Evolutionary conservation across 2,113 vertebrate species (phyloP).

Genomic region (Paralichthys olivaceus): DNA sequence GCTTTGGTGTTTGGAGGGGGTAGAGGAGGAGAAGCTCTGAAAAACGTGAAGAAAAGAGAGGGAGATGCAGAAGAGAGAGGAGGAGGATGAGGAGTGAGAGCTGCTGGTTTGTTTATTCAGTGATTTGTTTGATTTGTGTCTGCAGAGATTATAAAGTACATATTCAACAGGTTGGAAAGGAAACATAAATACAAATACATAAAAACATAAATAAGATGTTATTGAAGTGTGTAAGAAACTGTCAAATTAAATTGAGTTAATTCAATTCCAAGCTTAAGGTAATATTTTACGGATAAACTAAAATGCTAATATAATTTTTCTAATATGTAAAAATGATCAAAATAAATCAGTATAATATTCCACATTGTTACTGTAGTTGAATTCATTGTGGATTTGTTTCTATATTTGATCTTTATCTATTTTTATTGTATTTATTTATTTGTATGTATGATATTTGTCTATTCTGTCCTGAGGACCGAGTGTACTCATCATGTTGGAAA

Average conservation of each 20-base stretch:
- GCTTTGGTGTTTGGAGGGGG: not conserved
- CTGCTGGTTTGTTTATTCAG: not conserved
- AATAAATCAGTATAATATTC: no score
- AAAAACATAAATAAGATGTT: not conserved
- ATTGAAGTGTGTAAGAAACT: not conserved
- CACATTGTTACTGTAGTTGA: no score
- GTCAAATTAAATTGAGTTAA: not conserved
- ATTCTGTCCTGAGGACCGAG: constrained; percentile 20
- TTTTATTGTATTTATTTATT: not conserved
- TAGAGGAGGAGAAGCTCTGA: constrained; percentile 11
- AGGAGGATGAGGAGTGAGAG: constrained; percentile 8
- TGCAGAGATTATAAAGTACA: not conserved
- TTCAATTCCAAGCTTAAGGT: not conserved
- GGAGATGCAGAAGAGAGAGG: constrained; percentile 4
- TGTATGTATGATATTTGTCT: no score
- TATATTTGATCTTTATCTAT: no score
- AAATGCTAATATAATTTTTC: not conserved
- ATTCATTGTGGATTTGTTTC: no score
- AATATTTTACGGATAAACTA: not conserved
- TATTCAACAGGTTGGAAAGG: not conserved
- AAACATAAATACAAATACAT: not conserved
- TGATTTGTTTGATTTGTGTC: constrained; percentile 6
- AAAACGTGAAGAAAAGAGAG: not conserved
- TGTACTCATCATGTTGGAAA: constrained; percentile 26
- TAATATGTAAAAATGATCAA: not conserved